Base-by-base conservation (phyloP, 1,140 invertebrate genomes). In the Rhizoglyphus robini region DNA sequence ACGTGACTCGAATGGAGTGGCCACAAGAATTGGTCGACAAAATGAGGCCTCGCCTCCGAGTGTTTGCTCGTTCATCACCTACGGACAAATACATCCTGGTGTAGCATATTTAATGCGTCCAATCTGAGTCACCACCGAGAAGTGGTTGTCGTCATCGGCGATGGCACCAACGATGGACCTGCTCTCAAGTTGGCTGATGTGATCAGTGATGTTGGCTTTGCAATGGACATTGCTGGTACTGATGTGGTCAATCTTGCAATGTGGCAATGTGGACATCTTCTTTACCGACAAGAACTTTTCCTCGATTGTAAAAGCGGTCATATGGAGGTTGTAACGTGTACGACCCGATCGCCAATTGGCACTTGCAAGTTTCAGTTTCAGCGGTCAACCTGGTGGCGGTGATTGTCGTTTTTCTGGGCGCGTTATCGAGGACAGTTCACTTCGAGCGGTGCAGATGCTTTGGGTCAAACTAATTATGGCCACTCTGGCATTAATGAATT, bases 391-490 rank as follows among this genome's bases (percentile, higher is more conserved):
- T 96, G 69, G 96, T 99, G 65, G 95, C 95, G 72, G 95, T 98
- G 69, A 88, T 96, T 74, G 92, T 96, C 49, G 95, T 95, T 71
- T 99, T 99, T 80, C 88, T 97, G 77, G 95, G 96, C 73, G 94
- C 95, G 69, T 97, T 70, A 89, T 96, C 63, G 88, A 94, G 77
- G 80, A 82, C 73, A 80, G 77, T 68, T 81, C 80, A 13, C 69
- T 83, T 8, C 75, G 91, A 84, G 96, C 96, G 71, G 95, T 99
- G 59, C 96, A 99, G 84, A 99, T 99, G 96, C 84, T 99, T 72
- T 99, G 96, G 96, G 95, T 99, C 57, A 99, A 99, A 77, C 81
- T 99, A 49, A 99, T 99, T 75, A 99, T 99, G 96, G 96, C 99
- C 82, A 99, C 96, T 18, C 79, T 99, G 61, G 96, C 96, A 64